Evolutionary conservation across 2,888 invertebrate genomes (phyloP).

Genomic region (Phrixothrix hirtus): DNA sequence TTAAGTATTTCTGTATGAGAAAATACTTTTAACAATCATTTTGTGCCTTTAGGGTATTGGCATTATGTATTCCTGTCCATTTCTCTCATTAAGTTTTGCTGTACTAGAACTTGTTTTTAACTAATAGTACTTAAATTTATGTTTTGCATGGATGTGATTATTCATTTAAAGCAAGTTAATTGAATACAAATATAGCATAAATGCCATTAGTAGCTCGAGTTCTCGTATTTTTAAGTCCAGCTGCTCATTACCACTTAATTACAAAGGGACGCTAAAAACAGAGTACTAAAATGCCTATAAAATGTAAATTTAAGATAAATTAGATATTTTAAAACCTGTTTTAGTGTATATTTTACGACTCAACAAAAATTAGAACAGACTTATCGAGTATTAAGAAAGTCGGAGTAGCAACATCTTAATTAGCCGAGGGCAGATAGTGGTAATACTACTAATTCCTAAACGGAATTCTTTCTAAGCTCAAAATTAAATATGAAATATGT

Average conservation of each 20-base stretch:
- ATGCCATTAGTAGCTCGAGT: neutral
- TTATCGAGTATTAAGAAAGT: constrained; percentile 15
- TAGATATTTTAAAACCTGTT: constrained; percentile 26
- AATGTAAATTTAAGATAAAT: constrained; percentile 29
- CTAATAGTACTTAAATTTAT: too few species aligned
- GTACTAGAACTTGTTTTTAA: too few species aligned
- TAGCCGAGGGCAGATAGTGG: constrained; percentile 2
- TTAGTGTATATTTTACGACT: constrained; percentile 16
- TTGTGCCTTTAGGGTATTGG: too few species aligned
- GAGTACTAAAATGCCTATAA: constrained; percentile 26
- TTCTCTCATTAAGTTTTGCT: too few species aligned
- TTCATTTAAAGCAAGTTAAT: neutral
- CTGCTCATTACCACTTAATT: constrained; percentile 23
- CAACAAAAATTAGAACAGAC: constrained; percentile 18
- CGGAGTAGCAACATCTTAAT: constrained; percentile 14
- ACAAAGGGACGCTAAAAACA: constrained; percentile 14
- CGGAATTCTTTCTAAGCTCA: too few species aligned
- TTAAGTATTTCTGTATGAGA: too few species aligned
- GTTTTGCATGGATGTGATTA: neutral
- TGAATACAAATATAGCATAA: neutral
- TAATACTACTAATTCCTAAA: constrained; percentile 6
- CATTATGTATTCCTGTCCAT: too few species aligned
- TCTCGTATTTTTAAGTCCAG: constrained; percentile 1
- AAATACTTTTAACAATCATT: too few species aligned
- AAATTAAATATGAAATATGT: too few species aligned